Evolutionary conservation across 2,888 invertebrate genomes (phyloP).

Genomic region (Zaprionus obscuricornis): DNA sequence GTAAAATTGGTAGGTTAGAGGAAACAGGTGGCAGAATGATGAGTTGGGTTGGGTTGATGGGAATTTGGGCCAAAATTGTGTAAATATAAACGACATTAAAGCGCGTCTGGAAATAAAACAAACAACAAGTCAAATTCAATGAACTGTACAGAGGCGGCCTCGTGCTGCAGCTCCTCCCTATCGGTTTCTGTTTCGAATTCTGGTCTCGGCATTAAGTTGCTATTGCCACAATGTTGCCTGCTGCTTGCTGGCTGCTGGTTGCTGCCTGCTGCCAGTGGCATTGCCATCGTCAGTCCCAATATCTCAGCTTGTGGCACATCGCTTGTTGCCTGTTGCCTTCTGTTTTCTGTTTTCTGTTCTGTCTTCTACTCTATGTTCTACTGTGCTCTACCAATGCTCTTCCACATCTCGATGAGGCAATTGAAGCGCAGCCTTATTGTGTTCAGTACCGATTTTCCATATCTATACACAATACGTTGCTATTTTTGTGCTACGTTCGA

Average conservation of each 20-base stretch:
- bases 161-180: conserved; percentile 20
- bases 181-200: no score
- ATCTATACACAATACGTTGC: conserved; percentile 68
- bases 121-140: conserved; percentile 70
- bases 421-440: conserved; percentile 62
- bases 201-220: no score
- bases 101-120: conserved; percentile 74
- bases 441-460: conserved; percentile 65
- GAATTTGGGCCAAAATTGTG: conserved; percentile 64
- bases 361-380: background rate
- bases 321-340: conserved; percentile 38
- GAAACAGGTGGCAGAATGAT: no score
- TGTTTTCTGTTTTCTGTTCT: background rate
- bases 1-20: background rate
- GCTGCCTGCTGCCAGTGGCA: no score
- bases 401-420: conserved; percentile 44
- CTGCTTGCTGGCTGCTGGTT: no score
- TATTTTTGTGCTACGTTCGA: conserved; percentile 59
- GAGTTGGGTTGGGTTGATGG: no score
- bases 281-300: no score
- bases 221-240: conserved; percentile 25
- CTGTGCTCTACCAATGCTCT: background rate
- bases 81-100: conserved; percentile 76
- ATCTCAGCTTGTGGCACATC: no score
- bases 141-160: conserved; percentile 56